Evolutionary conservation across 1,140 invertebrate species (phyloP).

Genomic region (Zaprionus nigranus): DNA sequence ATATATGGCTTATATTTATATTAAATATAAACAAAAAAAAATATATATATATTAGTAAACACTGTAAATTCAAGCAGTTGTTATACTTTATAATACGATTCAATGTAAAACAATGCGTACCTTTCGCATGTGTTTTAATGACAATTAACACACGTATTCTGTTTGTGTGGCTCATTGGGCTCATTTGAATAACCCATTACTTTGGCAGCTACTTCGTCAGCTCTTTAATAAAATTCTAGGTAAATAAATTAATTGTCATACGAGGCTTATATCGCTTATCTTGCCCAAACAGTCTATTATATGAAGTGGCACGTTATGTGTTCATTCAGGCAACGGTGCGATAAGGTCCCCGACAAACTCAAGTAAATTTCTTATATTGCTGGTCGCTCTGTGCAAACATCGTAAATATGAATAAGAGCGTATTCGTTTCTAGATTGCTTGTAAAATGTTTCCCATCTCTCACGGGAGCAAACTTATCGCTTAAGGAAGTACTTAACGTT

Average conservation of each 20-base stretch:
- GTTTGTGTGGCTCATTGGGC: not conserved
- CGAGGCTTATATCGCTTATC: slow-evolving; percentile 38
- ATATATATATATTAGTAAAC: not conserved
- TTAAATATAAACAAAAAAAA: not conserved
- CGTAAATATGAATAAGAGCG: slow-evolving; percentile 47
- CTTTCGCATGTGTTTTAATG: not conserved
- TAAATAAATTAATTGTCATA: slow-evolving; percentile 70
- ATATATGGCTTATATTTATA: not conserved
- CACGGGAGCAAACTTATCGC: slow-evolving; percentile 35
- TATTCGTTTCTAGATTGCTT: slow-evolving; percentile 34
- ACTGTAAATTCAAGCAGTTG: not conserved
- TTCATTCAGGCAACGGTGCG: not conserved
- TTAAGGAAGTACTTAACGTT: slow-evolving; percentile 32
- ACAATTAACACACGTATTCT: not conserved
- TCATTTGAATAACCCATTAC: slow-evolving; percentile 24
- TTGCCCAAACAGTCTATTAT: slow-evolving; percentile 25
- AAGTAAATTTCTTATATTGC: slow-evolving; percentile 15
- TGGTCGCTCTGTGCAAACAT: slow-evolving; percentile 22
- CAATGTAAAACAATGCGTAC: not conserved
- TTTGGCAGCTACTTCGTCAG: slow-evolving; percentile 31
- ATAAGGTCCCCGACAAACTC: slow-evolving; percentile 22
- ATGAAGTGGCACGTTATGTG: slow-evolving; percentile 15
- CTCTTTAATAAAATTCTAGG: slow-evolving; percentile 61
- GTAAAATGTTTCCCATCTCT: slow-evolving; percentile 11
- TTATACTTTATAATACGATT: not conserved